A percentile compares a stretch with the other conserved stretches of the same genome.
Conservation (phyloP, 2,888 invertebrate species). For the Protonemura montana region DNA sequence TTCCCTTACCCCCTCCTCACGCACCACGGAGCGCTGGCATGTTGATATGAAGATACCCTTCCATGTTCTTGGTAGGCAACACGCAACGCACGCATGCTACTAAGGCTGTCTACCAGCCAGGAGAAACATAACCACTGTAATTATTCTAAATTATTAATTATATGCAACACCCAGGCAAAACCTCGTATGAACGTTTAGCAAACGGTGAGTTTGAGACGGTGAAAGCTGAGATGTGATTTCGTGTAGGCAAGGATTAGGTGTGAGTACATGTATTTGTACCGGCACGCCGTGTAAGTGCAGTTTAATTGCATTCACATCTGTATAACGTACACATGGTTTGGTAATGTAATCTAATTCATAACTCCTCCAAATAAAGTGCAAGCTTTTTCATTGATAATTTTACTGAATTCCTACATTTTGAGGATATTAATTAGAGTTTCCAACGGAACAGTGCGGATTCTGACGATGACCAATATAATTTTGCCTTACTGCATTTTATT, state of each 20-base stretch:
- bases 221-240: not conserved
- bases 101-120: not conserved
- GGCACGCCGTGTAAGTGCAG: not conserved
- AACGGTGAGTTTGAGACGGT: not conserved
- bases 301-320: not conserved
- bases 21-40: not conserved
- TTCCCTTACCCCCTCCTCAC: not conserved
- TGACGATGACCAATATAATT: too few species aligned
- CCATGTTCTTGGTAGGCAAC: not conserved
- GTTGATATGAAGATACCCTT: not conserved
- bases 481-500: too few species aligned
- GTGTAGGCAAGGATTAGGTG: not conserved
- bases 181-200: not conserved
- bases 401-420: too few species aligned
- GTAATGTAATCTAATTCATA: not conserved
- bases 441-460: too few species aligned
- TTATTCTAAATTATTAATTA: constrained; percentile 13
- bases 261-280: too few species aligned
- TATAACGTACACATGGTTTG: not conserved
- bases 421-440: too few species aligned
- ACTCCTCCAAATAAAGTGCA: too few species aligned
- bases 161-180: not conserved
- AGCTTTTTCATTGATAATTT: too few species aligned
- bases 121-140: not conserved
- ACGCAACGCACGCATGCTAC: not conserved